Conservation (phyloP, 1,140 invertebrate species). For the Trypoxylus dichotomus region DNA sequence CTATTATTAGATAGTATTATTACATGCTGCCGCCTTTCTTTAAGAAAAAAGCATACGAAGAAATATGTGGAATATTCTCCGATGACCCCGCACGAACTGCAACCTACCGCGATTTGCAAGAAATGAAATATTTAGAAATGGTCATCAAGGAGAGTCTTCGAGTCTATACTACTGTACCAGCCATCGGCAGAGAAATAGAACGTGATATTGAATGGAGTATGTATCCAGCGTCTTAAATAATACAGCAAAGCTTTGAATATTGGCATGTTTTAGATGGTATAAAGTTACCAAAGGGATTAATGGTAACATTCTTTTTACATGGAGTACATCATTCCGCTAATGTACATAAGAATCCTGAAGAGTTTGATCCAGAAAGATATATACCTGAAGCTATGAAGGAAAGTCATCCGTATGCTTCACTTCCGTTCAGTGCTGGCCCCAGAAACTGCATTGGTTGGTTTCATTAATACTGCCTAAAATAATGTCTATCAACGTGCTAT, state of each 20-base stretch:
- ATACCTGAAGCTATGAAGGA: too few relatives aligned
- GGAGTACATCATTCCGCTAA: too few relatives aligned
- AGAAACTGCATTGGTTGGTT: conserved; percentile 65
- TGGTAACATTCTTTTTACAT: conserved; percentile 56
- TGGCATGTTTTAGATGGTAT: conserved; percentile 53
- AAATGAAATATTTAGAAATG: too few relatives aligned
- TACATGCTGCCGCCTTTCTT: conserved; percentile 32
- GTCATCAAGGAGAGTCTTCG: too few relatives aligned
- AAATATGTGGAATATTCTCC: conserved; percentile 66
- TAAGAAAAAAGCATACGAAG: conserved; percentile 66
- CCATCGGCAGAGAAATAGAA: conserved; percentile 63
- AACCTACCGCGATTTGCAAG: too few relatives aligned
- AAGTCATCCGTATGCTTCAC: conserved; percentile 59
- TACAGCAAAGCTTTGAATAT: conserved; percentile 27
- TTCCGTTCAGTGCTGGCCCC: conserved; percentile 76
- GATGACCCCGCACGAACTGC: too few relatives aligned
- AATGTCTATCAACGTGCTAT: background rate
- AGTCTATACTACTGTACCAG: conserved; percentile 73
- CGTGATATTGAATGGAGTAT: too few relatives aligned
- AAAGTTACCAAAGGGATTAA: conserved; percentile 56
- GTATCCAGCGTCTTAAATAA: conserved; percentile 29
- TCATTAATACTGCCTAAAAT: too few relatives aligned
- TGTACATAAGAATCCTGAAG: too few relatives aligned
- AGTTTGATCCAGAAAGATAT: too few relatives aligned
- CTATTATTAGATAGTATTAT: background rate